Conservation (phyloP, 2,888 invertebrate species). For the Odontothrips loti region DNA sequence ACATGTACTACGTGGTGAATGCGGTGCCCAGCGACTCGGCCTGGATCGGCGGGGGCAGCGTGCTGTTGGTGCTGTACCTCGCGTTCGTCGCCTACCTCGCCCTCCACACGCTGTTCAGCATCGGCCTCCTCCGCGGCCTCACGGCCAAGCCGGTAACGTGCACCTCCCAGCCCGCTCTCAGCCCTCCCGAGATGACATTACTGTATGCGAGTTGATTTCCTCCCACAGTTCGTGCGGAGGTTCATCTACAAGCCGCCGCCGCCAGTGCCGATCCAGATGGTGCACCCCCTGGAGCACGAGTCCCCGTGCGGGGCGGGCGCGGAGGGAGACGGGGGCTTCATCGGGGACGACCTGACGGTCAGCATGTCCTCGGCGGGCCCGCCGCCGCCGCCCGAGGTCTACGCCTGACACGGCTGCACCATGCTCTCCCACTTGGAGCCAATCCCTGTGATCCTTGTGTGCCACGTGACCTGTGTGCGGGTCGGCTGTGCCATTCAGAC, state of each 20-base stretch:
- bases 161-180: background rate
- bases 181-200: background rate
- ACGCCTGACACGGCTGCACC: too few relatives aligned
- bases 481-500: too few relatives aligned
- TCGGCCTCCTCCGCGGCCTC: slow-evolving; percentile 55
- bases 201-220: background rate
- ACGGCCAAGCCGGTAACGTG: slow-evolving; percentile 49
- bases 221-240: background rate
- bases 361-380: too few relatives aligned
- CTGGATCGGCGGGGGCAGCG: slow-evolving; percentile 46
- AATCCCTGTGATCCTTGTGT: too few relatives aligned
- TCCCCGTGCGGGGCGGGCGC: background rate
- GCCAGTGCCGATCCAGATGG: background rate
- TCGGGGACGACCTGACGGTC: too few relatives aligned
- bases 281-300: background rate
- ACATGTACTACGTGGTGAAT: slow-evolving; percentile 61
- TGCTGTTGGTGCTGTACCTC: slow-evolving; percentile 63
- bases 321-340: too few relatives aligned
- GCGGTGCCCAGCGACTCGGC: slow-evolving; percentile 45
- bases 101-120: slow-evolving; percentile 63
- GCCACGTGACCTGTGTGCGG: too few relatives aligned
- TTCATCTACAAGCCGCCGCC: background rate
- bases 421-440: too few relatives aligned
- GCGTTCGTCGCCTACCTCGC: slow-evolving; percentile 68
- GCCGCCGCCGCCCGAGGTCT: too few relatives aligned